These are phyloP conservation scores for Hydraecia micacea DNA, from an alignment of 2,888 invertebrate genomes.

Conservation along the genomic window DNA sequence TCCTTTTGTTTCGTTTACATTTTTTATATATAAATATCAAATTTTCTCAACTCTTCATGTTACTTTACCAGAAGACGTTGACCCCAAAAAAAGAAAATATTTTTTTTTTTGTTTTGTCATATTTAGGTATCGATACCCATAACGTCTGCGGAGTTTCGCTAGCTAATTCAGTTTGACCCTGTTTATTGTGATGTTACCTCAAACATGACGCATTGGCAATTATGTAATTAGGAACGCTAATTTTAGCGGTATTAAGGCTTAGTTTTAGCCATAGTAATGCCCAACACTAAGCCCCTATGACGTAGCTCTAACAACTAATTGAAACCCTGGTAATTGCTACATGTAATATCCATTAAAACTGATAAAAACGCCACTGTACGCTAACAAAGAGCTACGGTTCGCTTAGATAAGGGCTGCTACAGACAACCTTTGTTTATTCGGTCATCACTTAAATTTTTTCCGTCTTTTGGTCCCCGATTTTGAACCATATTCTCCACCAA, in stretches of 20 bases:
- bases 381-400: neutral
- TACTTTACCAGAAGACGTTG: neutral
- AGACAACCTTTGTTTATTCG: neutral
- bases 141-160: neutral
- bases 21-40: neutral
- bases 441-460: too few species aligned
- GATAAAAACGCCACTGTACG: conserved; percentile 29
- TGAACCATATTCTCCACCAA: neutral
- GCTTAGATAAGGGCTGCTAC: conserved; percentile 1
- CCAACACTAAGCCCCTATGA: neutral
- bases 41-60: neutral
- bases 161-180: neutral
- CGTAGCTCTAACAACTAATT: conserved; percentile 29
- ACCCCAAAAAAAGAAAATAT: neutral
- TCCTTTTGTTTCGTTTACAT: neutral
- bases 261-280: neutral
- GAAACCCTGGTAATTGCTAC: conserved; percentile 49
- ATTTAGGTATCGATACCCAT: neutral
- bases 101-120: neutral
- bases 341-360: conserved; percentile 60
- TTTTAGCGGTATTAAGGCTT: neutral
- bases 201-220: neutral
- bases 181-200: neutral
- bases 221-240: neutral
- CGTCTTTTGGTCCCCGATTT: neutral